Conservation (phyloP, 1,140 invertebrate genomes). For the Diprion similis region DNA sequence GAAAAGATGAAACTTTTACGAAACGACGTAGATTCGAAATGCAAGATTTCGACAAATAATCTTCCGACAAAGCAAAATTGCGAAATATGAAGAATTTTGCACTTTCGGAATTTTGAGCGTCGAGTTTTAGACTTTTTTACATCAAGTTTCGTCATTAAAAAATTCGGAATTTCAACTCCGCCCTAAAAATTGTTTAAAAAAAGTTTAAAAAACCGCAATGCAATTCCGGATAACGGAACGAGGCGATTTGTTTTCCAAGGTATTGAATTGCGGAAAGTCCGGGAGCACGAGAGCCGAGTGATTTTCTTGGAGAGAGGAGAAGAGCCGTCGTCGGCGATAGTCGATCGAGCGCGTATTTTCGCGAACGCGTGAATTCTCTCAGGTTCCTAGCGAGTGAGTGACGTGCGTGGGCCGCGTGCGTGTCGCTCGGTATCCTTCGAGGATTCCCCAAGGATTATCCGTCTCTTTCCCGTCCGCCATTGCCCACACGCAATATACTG, state of each 20-base stretch:
- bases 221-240: not conserved
- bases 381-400: not conserved
- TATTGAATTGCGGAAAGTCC: not conserved
- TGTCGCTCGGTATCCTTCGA: conserved; percentile 22
- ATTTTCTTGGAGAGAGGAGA: not conserved
- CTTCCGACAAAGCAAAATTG: too few relatives aligned
- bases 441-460: conserved; percentile 27
- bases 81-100: too few relatives aligned
- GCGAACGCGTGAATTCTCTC: not conserved
- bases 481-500: not conserved
- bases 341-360: not conserved
- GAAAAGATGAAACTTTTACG: too few relatives aligned
- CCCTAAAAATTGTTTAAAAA: too few relatives aligned
- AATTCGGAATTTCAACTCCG: too few relatives aligned
- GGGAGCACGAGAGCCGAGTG: not conserved
- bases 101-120: too few relatives aligned
- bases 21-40: too few relatives aligned
- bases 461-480: conserved; percentile 23
- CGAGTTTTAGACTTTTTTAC: too few relatives aligned
- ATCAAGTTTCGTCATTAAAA: too few relatives aligned
- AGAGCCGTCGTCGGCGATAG: not conserved
- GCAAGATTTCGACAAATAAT: too few relatives aligned
- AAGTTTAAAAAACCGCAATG: not conserved
- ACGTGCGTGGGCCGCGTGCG: conserved; percentile 16
- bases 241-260: not conserved